Evolutionary conservation across 1,140 invertebrate genomes (phyloP), one percentile per base, ranked within the genome.

Genomic region (Parapsyche elsis): DNA sequence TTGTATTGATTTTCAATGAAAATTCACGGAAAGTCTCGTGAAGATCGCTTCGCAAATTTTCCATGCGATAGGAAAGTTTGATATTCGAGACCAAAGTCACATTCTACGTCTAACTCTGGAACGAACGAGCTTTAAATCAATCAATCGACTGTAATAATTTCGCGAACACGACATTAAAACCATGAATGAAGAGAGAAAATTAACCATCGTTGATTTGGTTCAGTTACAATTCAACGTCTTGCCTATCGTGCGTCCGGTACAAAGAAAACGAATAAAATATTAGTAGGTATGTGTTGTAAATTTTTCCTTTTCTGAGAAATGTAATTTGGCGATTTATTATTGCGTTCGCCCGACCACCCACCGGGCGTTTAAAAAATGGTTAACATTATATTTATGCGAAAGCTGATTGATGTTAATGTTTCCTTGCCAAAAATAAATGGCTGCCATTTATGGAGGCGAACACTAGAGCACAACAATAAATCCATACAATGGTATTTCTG

Each of bases 1-100:
- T 77, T 59, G 16, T 77, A 77, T 64, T 64, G 75, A 77, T 64
- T 77, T 77, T 67, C 75, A 64, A 61, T 64, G 75, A 77, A 64
- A 73, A 16, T 49, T n/a, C 5, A 10, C 71, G 45, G 49, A 38
- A 38, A 38, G 30, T 38, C 30, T 38, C 30, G 30, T 38, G 30
- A 38, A 38, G 30, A 38, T 38, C 30, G 30, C 30, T 38, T 38
- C 49, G 49, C 5, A 46, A 46, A 46, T 7, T 46, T 46, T 12
- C 5, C 45, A 46, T 46, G 45, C 45, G 45, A 46, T n/a, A n/a
- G n/a, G n/a, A n/a, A n/a, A n/a, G n/a, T n/a, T n/a, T 38, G 30
- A 38, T 4, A 38, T 38, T 38, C 30, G 30, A 38, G 30, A 4
- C 7, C 30, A 4, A 38, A 38, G 2, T 1, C 1, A 38, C 1